Evolutionary conservation across 1,140 invertebrate species (phyloP).

Genomic region (Aphis gossypii): DNA sequence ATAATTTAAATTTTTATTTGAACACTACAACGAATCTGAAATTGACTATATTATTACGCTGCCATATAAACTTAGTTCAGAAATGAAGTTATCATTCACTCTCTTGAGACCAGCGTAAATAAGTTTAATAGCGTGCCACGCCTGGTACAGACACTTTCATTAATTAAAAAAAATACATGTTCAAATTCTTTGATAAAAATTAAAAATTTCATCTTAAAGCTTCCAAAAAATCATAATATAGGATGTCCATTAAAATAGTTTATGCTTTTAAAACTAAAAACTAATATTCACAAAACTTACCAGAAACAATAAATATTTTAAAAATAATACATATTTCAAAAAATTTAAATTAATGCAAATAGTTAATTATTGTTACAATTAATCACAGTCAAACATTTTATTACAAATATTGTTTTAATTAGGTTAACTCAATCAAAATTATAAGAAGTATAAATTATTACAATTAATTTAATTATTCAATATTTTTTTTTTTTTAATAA

Average conservation of each 20-base stretch:
- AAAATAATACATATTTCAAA: background rate
- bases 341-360: background rate
- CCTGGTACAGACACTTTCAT: background rate
- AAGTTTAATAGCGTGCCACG: background rate
- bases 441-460: no score
- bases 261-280: background rate
- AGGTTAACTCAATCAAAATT: background rate
- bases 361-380: background rate
- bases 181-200: background rate
- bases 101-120: conserved; percentile 25
- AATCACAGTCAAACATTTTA: background rate
- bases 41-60: conserved; percentile 20
- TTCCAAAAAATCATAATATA: background rate
- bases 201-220: background rate
- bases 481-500: background rate
- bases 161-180: conserved; percentile 26
- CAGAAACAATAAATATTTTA: background rate
- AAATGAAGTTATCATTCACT: conserved; percentile 3
- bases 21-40: background rate
- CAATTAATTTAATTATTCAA: background rate
- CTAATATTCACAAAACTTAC: background rate
- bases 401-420: background rate
- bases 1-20: conserved; percentile 10
- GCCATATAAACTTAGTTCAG: conserved; percentile 7
- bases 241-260: background rate